phyloP scores from a whole-genome alignment of 2,888 invertebrate genomes.

The Mimumesa dahlbomi region DNA sequence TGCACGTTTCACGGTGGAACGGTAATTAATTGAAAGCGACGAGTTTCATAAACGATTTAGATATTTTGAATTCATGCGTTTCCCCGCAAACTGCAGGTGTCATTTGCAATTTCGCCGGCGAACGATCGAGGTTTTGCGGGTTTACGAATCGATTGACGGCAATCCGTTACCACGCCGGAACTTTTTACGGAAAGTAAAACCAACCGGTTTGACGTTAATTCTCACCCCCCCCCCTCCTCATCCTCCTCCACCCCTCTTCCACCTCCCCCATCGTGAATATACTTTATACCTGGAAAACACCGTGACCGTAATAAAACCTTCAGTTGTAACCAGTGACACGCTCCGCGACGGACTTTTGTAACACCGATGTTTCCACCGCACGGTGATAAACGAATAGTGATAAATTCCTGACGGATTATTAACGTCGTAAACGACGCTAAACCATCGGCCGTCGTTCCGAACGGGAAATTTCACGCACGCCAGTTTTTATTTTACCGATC shows the following conservation, averaged over 20 bases:
- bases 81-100: slow-evolving; percentile 17
- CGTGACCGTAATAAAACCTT: slow-evolving; percentile 1
- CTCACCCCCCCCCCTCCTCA: no score
- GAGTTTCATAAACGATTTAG: slow-evolving; percentile 5
- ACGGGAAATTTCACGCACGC: background rate
- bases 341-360: background rate
- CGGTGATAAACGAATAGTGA: slow-evolving; percentile 2
- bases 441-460: background rate
- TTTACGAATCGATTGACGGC: slow-evolving; percentile 11
- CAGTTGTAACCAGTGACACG: background rate
- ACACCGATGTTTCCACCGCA: background rate
- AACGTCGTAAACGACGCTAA: slow-evolving; percentile 21
- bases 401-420: slow-evolving; percentile 35
- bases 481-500: background rate
- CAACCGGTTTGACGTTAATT: background rate
- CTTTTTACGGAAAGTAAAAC: background rate
- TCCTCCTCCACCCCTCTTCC: no score
- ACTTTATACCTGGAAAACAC: background rate
- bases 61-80: slow-evolving; percentile 18
- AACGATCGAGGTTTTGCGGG: slow-evolving; percentile 1
- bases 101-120: slow-evolving; percentile 23
- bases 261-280: no score
- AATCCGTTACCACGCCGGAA: background rate
- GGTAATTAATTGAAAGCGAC: slow-evolving; percentile 1
- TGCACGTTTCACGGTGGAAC: background rate